Percentiles rank a stretch among this genome's conserved stretches.
Evolutionary conservation across 2,113 vertebrate species (phyloP).

Genomic region (Leuciscus idus): DNA sequence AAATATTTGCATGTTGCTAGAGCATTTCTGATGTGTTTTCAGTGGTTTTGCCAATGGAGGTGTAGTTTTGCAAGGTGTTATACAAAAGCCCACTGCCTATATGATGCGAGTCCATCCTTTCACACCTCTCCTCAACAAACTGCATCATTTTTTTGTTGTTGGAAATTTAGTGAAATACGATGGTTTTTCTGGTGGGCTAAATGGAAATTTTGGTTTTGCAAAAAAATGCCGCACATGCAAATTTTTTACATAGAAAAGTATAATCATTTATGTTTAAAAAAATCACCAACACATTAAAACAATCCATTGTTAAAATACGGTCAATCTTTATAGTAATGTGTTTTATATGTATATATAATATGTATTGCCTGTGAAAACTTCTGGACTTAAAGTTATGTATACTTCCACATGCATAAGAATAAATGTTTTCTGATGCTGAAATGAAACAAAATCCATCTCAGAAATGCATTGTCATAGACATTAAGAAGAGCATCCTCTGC

Average conservation of each 20-base stretch:
- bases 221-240: not conserved
- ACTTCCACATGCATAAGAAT: not conserved
- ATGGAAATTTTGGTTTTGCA: conserved; percentile 2
- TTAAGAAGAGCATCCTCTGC: not conserved
- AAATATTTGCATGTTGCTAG: too few relatives aligned
- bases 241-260: not conserved
- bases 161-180: not conserved
- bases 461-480: not conserved
- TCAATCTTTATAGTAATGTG: not conserved
- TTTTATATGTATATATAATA: not conserved
- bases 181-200: not conserved
- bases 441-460: not conserved
- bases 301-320: not conserved
- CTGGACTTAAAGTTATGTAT: too few relatives aligned
- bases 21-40: not conserved
- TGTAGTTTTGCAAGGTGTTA: too few relatives aligned
- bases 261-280: not conserved
- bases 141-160: not conserved
- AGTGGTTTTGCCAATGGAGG: not conserved
- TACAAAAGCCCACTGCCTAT: too few relatives aligned
- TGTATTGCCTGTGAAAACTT: not conserved
- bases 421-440: not conserved
- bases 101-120: too few relatives aligned
- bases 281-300: not conserved
- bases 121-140: not conserved